phyloP scores from a whole-genome alignment of 1,140 invertebrate genomes.

The Drosophila ananassae region DNA sequence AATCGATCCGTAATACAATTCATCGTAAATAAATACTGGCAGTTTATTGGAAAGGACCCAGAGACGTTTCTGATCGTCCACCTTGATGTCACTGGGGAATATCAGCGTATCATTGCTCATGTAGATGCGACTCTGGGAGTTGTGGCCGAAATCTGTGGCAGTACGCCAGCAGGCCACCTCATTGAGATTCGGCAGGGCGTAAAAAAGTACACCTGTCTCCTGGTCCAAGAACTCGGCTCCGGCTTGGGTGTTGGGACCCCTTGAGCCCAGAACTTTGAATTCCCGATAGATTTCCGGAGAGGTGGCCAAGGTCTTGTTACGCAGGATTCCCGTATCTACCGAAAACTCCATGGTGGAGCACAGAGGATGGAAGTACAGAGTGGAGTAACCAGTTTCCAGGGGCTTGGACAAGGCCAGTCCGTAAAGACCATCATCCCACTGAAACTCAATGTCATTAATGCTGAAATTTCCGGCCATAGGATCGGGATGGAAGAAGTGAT shows the following conservation, averaged over 20 bases:
- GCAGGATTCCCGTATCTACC: conserved; percentile 88
- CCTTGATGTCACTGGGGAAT: conserved; percentile 91
- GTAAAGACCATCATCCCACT: conserved; percentile 91
- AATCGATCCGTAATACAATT: conserved; percentile 87
- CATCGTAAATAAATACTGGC: conserved; percentile 89
- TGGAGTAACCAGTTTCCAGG: conserved; percentile 88
- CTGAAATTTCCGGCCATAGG: conserved; percentile 89
- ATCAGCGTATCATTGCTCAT: conserved; percentile 89
- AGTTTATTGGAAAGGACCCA: conserved; percentile 91
- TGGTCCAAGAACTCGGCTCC: conserved; percentile 90
- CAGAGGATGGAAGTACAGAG: conserved; percentile 91
- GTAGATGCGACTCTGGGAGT: conserved; percentile 88
- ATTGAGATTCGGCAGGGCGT: conserved; percentile 90
- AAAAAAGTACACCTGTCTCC: conserved; percentile 90
- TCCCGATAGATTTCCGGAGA: conserved; percentile 86
- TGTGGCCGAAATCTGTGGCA: conserved; percentile 87
- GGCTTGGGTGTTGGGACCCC: conserved; percentile 89
- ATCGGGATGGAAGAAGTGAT: conserved; percentile 89
- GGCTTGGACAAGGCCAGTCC: conserved; percentile 88
- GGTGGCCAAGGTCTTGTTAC: conserved; percentile 85
- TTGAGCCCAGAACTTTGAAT: conserved; percentile 88
- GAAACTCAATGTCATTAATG: conserved; percentile 89
- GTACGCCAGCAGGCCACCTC: conserved; percentile 92
- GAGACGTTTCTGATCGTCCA: conserved; percentile 88
- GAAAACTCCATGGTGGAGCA: conserved; percentile 90